These are phyloP conservation scores for Heliopora coerulea DNA, from an alignment of 92 coral and sea anemone genomes.

Conservation along the genomic window DNA sequence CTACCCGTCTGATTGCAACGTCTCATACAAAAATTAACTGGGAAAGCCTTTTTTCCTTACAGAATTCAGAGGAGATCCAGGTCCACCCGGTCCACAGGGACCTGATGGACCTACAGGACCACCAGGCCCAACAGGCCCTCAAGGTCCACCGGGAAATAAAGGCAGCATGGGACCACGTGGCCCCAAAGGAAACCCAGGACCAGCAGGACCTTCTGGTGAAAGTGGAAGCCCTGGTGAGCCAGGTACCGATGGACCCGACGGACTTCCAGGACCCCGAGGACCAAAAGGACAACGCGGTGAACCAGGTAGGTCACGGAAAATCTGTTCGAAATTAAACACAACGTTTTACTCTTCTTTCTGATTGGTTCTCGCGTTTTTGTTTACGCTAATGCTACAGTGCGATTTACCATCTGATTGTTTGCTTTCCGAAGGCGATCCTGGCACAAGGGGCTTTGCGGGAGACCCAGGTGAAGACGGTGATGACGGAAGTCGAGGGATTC, in stretches of 20 bases:
- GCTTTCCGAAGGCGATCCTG: neutral
- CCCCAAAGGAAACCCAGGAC: constrained; percentile 15
- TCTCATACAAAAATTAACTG: too few species aligned
- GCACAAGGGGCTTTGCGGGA: neutral
- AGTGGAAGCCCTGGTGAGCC: neutral
- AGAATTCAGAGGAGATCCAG: constrained; percentile 10
- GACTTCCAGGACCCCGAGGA: constrained; percentile 28
- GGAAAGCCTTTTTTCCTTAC: neutral
- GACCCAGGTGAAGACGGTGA: neutral
- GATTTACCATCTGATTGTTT: too few species aligned
- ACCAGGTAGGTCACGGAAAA: neutral
- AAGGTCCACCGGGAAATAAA: constrained; percentile 6
- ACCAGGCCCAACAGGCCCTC: constrained; percentile 4
- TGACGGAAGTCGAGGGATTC: neutral
- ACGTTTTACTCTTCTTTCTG: neutral
- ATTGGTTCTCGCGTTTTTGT: too few species aligned
- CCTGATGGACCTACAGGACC: constrained; percentile 17
- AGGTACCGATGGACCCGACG: constrained; percentile 27
- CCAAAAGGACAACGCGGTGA: constrained; percentile 33
- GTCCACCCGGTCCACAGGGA: constrained; percentile 35
- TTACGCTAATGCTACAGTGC: too few species aligned
- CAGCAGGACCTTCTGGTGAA: neutral
- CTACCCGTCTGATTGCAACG: too few species aligned
- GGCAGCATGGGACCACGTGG: constrained; percentile 8
- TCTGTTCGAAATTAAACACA: too few species aligned